phyloP scores from a whole-genome alignment of 2,113 vertebrate genomes.

The Grus americana region DNA sequence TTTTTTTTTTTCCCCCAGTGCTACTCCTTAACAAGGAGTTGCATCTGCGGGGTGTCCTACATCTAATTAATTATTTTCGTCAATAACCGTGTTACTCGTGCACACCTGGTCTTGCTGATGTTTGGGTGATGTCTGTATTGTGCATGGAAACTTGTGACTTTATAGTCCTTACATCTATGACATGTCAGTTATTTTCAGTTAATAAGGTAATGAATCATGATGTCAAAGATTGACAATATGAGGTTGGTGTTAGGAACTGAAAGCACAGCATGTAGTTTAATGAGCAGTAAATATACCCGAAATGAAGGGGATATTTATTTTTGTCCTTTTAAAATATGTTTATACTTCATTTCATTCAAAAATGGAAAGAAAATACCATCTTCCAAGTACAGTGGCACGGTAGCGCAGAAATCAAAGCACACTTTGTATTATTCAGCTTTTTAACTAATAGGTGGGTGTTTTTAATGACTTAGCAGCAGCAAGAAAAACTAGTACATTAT shows the following conservation, averaged over 20 bases:
- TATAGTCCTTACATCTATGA: not conserved
- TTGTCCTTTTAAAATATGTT: not conserved
- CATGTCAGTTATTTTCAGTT: constrained; percentile 28
- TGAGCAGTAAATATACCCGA: not conserved
- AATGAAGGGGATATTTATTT: not conserved
- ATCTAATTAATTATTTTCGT: not conserved
- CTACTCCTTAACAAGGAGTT: not conserved
- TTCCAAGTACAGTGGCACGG: not conserved
- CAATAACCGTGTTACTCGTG: not conserved
- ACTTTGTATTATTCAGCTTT: not conserved
- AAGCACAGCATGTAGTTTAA: not conserved
- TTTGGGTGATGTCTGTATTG: not conserved
- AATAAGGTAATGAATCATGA: constrained; percentile 20
- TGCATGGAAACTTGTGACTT: constrained; percentile 7
- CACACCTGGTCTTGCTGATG: not conserved
- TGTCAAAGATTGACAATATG: not conserved
- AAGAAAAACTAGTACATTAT: not conserved
- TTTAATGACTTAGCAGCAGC: not conserved
- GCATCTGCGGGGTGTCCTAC: not conserved
- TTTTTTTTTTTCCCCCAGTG: accelerated
- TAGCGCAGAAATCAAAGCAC: not conserved
- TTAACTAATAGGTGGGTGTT: not conserved
- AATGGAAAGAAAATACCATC: not conserved
- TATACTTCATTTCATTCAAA: not conserved
- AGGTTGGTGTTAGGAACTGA: constrained; percentile 1